Evolutionary conservation across 1,140 invertebrate genomes (phyloP).

Genomic region (Drosophila asahinai): DNA sequence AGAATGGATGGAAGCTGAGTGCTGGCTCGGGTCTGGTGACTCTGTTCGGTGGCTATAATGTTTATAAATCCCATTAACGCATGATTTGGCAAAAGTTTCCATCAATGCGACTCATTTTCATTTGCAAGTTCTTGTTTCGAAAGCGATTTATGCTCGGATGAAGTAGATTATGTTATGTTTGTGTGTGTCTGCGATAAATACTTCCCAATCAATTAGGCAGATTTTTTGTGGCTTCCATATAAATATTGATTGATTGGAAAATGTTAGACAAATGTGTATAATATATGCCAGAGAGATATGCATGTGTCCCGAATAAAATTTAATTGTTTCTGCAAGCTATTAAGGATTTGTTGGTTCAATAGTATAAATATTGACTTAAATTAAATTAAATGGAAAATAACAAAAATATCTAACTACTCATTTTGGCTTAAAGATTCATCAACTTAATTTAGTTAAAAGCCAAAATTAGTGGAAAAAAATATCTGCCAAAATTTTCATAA

Average conservation of each 20-base stretch:
- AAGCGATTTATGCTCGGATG: conserved; percentile 23
- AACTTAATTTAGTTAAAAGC: not conserved
- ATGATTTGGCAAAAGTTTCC: conserved; percentile 47
- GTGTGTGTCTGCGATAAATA: conserved; percentile 12
- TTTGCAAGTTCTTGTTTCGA: conserved; percentile 14
- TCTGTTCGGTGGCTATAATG: conserved; percentile 34
- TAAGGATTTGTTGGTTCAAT: not conserved
- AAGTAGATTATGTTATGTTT: not conserved
- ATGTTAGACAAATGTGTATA: not conserved
- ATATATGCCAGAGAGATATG: not conserved
- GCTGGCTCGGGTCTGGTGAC: conserved; percentile 22
- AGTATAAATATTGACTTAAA: not conserved
- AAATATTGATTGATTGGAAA: conserved; percentile 4
- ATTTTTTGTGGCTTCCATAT: not conserved
- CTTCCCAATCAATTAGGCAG: conserved; percentile 17
- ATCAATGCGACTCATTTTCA: conserved; percentile 25
- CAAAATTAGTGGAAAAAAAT: not conserved
- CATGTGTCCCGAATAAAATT: not conserved
- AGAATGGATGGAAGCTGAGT: conserved; percentile 14
- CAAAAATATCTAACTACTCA: not conserved
- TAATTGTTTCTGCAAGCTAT: not conserved
- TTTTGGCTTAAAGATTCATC: not conserved
- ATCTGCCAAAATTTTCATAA: not conserved
- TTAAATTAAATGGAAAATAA: too few species aligned
- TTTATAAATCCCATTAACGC: conserved; percentile 49